Percentiles rank a stretch among this genome's conserved stretches.
These are phyloP conservation scores for Leptopilina syphax DNA, from an alignment of 2,888 invertebrate genomes.

Conservation along the genomic window DNA sequence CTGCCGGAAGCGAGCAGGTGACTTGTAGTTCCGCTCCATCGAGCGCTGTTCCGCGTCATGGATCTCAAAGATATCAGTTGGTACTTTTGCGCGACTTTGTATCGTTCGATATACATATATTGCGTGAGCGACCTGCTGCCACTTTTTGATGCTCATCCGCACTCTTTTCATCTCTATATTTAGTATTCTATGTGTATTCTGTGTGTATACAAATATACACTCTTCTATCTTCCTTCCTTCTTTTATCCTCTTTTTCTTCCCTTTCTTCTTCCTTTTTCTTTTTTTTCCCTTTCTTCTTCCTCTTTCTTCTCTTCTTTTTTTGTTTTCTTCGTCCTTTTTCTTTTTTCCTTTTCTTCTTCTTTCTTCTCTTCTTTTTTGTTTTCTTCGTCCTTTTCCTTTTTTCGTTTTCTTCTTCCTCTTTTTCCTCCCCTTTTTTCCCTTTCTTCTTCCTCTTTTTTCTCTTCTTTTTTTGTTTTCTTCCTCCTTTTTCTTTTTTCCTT, in stretches of 20 bases:
- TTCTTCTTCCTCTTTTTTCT: too few species aligned
- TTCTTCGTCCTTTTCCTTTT: too few species aligned
- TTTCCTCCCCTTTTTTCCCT: conserved; percentile 34
- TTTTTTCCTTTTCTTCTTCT: conserved; percentile 40
- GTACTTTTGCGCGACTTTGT: conserved; percentile 62
- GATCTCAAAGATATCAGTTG: conserved; percentile 72
- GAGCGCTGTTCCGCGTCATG: conserved; percentile 75
- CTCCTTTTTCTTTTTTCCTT: too few species aligned
- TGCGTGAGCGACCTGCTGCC: conserved; percentile 60
- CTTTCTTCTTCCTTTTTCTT: conserved; percentile 43
- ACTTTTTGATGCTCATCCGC: conserved; percentile 43
- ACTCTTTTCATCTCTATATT: conserved; percentile 35
- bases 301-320: neutral
- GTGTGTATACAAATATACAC: conserved; percentile 37
- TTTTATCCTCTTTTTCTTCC: conserved; percentile 44
- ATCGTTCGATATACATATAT: conserved; percentile 58
- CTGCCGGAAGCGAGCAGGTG: conserved; percentile 77
- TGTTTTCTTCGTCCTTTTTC: too few species aligned
- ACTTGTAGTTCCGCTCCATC: conserved; percentile 77
- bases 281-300: conserved; percentile 33
- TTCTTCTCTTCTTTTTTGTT: neutral
- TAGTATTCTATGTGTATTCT: conserved; percentile 13
- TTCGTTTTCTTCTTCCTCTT: conserved; percentile 53
- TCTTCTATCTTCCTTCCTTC: too few species aligned
- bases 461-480: too few species aligned